Base-by-base conservation (phyloP, 2,888 invertebrate genomes). In the Pachydiplax longipennis region DNA sequence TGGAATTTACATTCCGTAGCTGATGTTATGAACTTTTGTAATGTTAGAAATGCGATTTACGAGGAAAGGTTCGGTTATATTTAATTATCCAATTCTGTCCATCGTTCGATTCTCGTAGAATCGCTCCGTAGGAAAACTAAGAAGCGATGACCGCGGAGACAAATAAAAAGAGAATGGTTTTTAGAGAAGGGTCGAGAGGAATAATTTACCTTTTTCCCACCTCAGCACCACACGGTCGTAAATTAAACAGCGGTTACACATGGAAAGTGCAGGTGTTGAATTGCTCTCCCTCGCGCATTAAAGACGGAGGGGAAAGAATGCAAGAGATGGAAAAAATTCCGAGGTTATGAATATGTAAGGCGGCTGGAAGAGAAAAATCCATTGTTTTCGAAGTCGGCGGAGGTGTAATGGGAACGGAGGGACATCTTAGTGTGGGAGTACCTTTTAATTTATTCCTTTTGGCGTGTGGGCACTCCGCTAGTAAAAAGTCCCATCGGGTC, bases 121-220 rank as follows among this genome's bases (percentile, higher is more conserved):
- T n/a, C n/a, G n/a, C n/a, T n/a, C n/a, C n/a, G n/a, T n/a, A n/a
- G n/a, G n/a, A n/a, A n/a, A n/a, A n/a, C n/a, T n/a, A n/a, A 90
- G 91, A 87, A 90, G 91, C 25, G n/a, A 5, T 25, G 91, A 91
- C 92, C 92, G 92, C 92, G 92, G 93, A 93, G 93, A 93, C 93
- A 93, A 93, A 93, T 93, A 93, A 83, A 93, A 93, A 92, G 92
- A 92, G 93, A 93, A 93, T 93, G 93, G 93, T 93, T 93, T 87
- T 87, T 87, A 53, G 37, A 83, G 53, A 61, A 87, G 65, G 61
- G 87, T 40, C 22, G 87, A 37, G 61, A 37, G 87, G 87, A 87
- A 87, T 87, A 87, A 87, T 87, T 87, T 87, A 87, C 87, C 87
- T 83, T 4, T 65, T 22, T 44, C 22, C 80, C 73, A 65, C 91